Conservation (phyloP, 2,797 vertebrate genomes). For the Rhinoraja longicauda region DNA sequence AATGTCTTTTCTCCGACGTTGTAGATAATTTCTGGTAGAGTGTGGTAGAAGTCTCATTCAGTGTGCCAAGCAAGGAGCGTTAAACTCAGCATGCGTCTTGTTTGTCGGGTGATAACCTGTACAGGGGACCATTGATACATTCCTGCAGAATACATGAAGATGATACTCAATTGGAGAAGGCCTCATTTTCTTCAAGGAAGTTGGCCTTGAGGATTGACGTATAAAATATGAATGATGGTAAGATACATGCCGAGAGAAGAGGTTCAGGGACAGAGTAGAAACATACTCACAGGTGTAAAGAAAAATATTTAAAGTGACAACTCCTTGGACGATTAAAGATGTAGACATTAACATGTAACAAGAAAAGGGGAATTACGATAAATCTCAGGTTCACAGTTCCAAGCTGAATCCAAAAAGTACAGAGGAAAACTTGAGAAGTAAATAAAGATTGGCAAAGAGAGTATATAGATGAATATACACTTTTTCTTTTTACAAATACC, state of each 20-base stretch:
- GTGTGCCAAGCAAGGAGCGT: not conserved
- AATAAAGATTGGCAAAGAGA: not conserved
- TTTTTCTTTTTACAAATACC: too few relatives aligned
- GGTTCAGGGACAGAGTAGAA: not conserved
- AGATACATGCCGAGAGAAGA: not conserved
- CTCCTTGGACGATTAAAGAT: not conserved
- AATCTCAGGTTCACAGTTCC: not conserved
- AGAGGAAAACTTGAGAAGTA: not conserved
- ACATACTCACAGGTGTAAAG: not conserved
- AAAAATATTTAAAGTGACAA: not conserved
- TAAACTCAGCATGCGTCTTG: not conserved
- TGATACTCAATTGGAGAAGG: not conserved
- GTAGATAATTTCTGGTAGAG: not conserved
- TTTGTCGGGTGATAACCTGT: not conserved
- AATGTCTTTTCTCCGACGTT: constrained; percentile 19
- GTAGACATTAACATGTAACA: not conserved
- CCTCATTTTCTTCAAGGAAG: not conserved
- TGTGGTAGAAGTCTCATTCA: not conserved
- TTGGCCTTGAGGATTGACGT: not conserved
- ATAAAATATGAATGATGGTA: not conserved
- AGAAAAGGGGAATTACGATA: not conserved
- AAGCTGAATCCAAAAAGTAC: constrained; percentile 3
- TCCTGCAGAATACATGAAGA: not conserved
- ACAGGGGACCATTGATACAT: not conserved
- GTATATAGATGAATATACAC: not conserved